phyloP scores from a whole-genome alignment of 2,888 invertebrate species.

The Drosophila multiciliata region DNA sequence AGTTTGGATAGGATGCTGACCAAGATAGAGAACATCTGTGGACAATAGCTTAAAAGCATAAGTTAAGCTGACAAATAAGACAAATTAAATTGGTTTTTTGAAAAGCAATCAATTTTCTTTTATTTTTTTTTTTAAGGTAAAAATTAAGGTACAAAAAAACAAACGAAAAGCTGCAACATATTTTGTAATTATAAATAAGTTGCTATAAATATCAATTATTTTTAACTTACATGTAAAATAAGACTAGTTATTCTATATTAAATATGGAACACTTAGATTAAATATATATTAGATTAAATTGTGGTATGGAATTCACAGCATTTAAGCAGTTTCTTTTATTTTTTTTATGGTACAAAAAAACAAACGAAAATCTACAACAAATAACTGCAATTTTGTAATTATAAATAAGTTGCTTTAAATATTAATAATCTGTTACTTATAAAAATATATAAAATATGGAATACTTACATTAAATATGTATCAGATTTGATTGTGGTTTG shows the following conservation, averaged over 20 bases:
- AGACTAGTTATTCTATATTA: not conserved
- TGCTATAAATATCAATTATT: not conserved
- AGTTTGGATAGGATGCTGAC: not conserved
- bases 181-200: not conserved
- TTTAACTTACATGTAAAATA: not conserved
- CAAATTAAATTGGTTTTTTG: no score
- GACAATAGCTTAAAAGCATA: not conserved
- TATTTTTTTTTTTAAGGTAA: no score
- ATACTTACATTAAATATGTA: not conserved
- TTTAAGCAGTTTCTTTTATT: no score
- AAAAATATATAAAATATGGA: no score
- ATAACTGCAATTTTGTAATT: not conserved
- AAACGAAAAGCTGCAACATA: not conserved
- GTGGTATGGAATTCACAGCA: not conserved
- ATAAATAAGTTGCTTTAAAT: not conserved
- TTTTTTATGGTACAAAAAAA: no score
- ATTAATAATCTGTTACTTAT: not conserved
- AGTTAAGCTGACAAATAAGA: not conserved
- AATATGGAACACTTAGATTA: not conserved
- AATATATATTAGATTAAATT: not conserved
- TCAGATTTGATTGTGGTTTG: not conserved
- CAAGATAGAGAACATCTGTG: not conserved
- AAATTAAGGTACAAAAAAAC: no score
- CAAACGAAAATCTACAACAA: not conserved
- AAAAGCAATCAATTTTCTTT: no score